phyloP scores from a whole-genome alignment of 2,888 invertebrate species.

The Orchesellides sinensis region DNA sequence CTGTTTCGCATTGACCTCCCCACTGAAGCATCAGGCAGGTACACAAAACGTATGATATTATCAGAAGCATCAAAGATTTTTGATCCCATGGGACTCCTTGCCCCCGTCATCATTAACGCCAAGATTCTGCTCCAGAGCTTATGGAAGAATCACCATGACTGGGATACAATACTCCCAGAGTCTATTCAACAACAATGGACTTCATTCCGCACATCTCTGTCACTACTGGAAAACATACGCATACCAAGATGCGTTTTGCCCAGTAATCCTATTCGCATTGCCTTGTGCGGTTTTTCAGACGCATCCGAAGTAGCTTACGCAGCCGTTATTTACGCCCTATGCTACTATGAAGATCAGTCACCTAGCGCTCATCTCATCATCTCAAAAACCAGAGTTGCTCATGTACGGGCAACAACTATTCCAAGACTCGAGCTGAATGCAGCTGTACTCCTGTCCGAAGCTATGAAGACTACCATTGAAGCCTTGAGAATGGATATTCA shows the following conservation, averaged over 20 bases:
- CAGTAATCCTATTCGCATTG: neutral
- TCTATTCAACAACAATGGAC: conserved; percentile 5
- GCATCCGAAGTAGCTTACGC: neutral
- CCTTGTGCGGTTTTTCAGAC: conserved; percentile 8
- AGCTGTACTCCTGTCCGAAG: conserved; percentile 71
- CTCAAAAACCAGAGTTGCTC: conserved; percentile 73
- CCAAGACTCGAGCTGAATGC: conserved; percentile 75
- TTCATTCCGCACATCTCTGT: neutral
- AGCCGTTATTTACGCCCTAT: neutral
- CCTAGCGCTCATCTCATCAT: neutral
- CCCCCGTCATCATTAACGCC: conserved; percentile 35
- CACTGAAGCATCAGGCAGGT: neutral
- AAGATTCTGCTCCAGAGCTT: conserved; percentile 45
- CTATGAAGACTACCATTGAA: conserved; percentile 25
- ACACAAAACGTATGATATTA: neutral
- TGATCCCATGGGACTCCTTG: conserved; percentile 41
- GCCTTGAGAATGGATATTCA: neutral
- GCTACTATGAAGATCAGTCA: neutral
- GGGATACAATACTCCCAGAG: conserved; percentile 34
- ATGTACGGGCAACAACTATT: conserved; percentile 70
- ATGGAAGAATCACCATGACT: conserved; percentile 13
- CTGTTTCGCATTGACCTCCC: neutral
- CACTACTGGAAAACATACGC: neutral
- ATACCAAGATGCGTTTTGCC: neutral
- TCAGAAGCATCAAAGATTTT: neutral